Evolutionary conservation across 2,888 invertebrate species (phyloP), one percentile per base, ranked within the genome.

Genomic region (Andrena minutula): DNA sequence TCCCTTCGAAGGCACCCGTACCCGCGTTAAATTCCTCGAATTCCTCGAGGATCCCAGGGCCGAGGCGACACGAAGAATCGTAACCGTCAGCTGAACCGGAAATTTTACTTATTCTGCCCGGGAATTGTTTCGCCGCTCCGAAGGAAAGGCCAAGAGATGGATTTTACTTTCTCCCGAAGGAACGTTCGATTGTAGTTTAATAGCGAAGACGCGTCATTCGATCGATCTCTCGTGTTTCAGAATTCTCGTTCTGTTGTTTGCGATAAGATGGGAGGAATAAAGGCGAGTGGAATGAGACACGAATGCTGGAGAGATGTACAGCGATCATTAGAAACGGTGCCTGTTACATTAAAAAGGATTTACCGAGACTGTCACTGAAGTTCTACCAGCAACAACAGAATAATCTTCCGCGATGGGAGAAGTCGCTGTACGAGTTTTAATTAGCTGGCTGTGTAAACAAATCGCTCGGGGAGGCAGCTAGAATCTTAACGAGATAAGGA

Each of bases 21-120:
- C 58, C 51, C 70, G 79, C 71, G 71, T 79, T 66, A 72, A 61
- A 79, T 80, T 80, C 80, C 71, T n/a, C 26, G 53, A 53, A 80
- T 79, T 80, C 80, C 72, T 49, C 53, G 65, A 71, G 49, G 79
- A 68, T 60, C 64, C 26, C 32, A 10, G 26, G 26, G 60, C 26
- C 32, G 16, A 20, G 32, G 60, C 51, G 30, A 66, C 65, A 20
- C 28, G 23, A 16, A 32, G 56, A 35, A 35, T 35, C 56, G 0
- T 58, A 23, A 3, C 26, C 53, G 41, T 35, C n/a, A 61, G 61
- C 61, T 61, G 56, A 80, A 66, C 47, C 32, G 79, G 71, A 80
- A 80, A 80, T 72, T 80, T 66, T 72, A 65, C 60, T 68, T 65
- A 56, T 66, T 56, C 28, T 20, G 16, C 10, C 10, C 6, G 35